Base-by-base conservation (phyloP, 2,113 vertebrate species). In the Xerus inauris region DNA sequence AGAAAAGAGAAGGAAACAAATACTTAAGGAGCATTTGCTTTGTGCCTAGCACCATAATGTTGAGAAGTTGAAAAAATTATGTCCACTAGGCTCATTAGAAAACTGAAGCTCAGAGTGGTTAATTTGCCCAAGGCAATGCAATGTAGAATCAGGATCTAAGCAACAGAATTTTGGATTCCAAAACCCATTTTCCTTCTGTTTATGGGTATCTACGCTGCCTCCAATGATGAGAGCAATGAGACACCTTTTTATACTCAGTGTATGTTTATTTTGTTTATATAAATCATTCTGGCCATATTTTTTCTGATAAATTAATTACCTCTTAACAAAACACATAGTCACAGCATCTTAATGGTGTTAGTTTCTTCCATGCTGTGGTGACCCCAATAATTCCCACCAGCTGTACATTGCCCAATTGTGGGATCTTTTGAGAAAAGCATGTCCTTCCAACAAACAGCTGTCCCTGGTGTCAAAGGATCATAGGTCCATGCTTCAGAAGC, bases 1-100 rank as follows among this genome's bases (percentile, higher is more conserved):
- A 84, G 28, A 49, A 83, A 93, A 57, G 62, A 87, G 42, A 87
- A 86, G 51, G 65, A 79, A 89, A 51, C 38, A 83, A 57, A 81
- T 28, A 40, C 7, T 71, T 47, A 10, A 62, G 6, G 32, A 51
- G 19, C 7, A 54, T 38, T 64, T 64, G 62, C 62, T 76, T 42
- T 49, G n/a, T 26, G 40, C 85, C 75, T 57, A 57, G 24, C 3
- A 24, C 35, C 28, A 35, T 0, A 6, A 7, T 42, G 11, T 45
- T 30, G 22, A 73, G 28, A n/a, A 67, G 62, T 3, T 76, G 94
- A 62, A 69, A 20, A 5, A 2, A 8, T 16, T 22, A 42, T 26
- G 19, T 49, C 51, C 45, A 4, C 19, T 3, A 28, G 22, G 30
- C 45, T 35, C 22, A 17, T 69, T 30, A 65, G 49, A 64, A 87